Evolutionary conservation across 2,888 invertebrate genomes (phyloP), one percentile per base, ranked within the genome.

Genomic region (Drosophila testacea): DNA sequence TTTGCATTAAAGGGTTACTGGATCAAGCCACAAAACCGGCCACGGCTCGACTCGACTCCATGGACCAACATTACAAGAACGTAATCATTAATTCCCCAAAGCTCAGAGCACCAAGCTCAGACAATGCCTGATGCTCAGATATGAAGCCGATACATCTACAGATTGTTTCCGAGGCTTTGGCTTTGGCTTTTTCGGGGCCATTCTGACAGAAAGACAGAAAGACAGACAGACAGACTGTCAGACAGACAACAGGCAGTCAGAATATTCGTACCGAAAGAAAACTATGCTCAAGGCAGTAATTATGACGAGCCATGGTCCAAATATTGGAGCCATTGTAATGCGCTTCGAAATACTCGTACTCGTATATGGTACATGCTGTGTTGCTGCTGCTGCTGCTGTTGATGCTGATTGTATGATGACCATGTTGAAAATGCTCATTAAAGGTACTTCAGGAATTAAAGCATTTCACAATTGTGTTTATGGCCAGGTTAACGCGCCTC

Each of bases 391-490:
- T 13, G 52, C 46, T 54, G 56, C 56, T 42, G 44, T 39, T 34
- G 73, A 34, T 64, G 73, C 66, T 84, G 90, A 88, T 88, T 90
- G 89, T 75, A 82, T 87, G 90, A 89, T 90, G 90, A 89, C 88
- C 90, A 87, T 79, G 89, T 83, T 90, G 90, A 89, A 89, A 89
- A 90, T 79, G 85, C 90, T 89, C 90, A 89, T 89, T 89, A 89
- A 90, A 83, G 81, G 79, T 73, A 85, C 90, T 90, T 90, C 83
- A 89, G 77, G 77, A 89, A 90, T 89, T 85, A 83, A 87, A 86
- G 83, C 84, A 52, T 81, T 90, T 83, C 81, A 90, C 81, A 90
- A 90, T 88, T 90, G 90, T 81, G 87, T 77, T 83, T 73, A 69
- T 50, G 73, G 73, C 67, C 78, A 79, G 73, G 76, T 79, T 74